Evolutionary conservation across 64 coral and sea anemone genomes (phyloP).

Genomic region (Porites lutea): DNA sequence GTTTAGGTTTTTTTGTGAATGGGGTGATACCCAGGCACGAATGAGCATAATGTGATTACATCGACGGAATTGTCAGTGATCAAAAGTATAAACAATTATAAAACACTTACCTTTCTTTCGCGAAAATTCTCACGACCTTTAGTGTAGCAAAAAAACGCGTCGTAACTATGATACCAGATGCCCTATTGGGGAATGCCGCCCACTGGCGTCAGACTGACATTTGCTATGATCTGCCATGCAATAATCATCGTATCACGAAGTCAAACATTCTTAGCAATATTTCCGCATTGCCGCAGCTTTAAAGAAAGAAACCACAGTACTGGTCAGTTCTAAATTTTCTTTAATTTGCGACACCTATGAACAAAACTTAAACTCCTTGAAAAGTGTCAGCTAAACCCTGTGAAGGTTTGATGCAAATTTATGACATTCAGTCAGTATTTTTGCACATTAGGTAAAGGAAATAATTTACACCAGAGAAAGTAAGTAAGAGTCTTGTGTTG

Average conservation of each 20-base stretch:
- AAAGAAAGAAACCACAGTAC: not conserved
- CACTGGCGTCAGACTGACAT: not conserved
- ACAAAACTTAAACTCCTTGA: not conserved
- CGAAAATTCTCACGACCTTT: not conserved
- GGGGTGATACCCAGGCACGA: not conserved
- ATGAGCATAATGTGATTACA: not conserved
- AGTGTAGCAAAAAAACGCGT: not conserved
- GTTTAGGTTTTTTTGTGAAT: no score
- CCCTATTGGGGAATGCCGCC: not conserved
- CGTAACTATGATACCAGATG: not conserved
- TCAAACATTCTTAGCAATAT: not conserved
- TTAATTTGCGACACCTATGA: not conserved
- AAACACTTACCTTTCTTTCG: not conserved
- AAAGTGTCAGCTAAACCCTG: not conserved
- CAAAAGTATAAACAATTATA: not conserved
- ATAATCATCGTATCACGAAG: no score
- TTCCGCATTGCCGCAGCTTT: not conserved
- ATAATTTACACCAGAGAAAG: not conserved
- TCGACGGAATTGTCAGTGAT: not conserved
- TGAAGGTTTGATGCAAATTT: not conserved
- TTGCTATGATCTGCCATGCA: no score
- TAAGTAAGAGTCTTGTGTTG: no score
- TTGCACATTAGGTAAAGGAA: not conserved
- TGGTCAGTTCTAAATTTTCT: no score
- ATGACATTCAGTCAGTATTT: not conserved